Evolutionary conservation across 30 jellyfish, hydroid and myxozoan species (phyloP).

Genomic region (Hydractinia echinata): DNA sequence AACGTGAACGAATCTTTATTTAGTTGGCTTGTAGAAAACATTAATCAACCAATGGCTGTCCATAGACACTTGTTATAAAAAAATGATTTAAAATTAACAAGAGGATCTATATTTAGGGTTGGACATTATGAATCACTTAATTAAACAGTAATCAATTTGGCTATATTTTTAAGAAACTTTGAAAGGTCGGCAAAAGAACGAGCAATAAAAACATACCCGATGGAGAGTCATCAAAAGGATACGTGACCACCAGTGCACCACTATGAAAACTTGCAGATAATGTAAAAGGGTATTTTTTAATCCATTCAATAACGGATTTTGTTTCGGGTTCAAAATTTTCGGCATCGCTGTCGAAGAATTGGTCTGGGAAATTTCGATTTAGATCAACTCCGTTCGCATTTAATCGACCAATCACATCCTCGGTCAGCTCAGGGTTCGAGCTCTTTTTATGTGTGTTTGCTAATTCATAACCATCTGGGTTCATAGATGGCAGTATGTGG

Average conservation of each 20-base stretch:
- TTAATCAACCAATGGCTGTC: too few relatives aligned
- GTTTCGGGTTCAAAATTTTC: slow-evolving; percentile 96
- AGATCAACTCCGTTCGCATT: slow-evolving; percentile 98
- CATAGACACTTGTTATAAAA: too few relatives aligned
- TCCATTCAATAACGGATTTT: slow-evolving; percentile 87
- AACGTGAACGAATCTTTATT: too few relatives aligned
- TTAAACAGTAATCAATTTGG: neutral
- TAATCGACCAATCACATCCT: slow-evolving; percentile 76
- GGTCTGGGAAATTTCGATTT: slow-evolving; percentile 98
- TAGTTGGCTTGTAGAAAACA: too few relatives aligned
- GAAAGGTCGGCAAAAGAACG: neutral
- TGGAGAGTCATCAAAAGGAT: slow-evolving; percentile 99
- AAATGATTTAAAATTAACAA: neutral
- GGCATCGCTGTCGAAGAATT: slow-evolving; percentile 68
- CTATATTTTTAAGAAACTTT: neutral
- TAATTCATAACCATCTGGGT: slow-evolving; percentile 99
- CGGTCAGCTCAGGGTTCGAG: slow-evolving; percentile 39
- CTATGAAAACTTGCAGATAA: slow-evolving; percentile 95
- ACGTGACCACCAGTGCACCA: slow-evolving; percentile 97
- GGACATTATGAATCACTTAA: neutral
- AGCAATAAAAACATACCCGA: slow-evolving; percentile 35
- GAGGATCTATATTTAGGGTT: neutral
- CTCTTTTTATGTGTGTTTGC: slow-evolving; percentile 76
- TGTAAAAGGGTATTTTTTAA: slow-evolving; percentile 73
- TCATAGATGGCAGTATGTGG: slow-evolving; percentile 92